Base-by-base conservation (phyloP, 2,113 vertebrate genomes). In the Acrocephalus kingi region DNA sequence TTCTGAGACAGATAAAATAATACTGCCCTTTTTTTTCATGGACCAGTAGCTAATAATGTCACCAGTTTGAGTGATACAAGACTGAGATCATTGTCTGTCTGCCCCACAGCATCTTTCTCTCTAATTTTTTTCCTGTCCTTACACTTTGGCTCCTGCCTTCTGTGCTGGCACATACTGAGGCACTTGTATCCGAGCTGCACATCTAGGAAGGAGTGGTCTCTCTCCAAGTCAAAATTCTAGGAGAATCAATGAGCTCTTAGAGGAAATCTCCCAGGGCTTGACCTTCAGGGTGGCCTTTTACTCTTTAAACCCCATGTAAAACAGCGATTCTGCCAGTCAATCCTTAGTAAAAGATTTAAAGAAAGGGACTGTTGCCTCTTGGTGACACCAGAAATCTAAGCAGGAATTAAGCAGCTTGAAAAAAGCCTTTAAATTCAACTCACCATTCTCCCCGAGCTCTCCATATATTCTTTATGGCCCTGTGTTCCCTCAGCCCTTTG, bases 201-300 rank as follows among this genome's bases (percentile, higher is more conserved):
- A 92, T 61, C 76, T 59, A 92, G 93, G 73, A 90, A 96, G 90
- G 69, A 96, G 80, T 51, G 61, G 58, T 82, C 86, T 93, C 88
- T 79, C 84, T 69, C 52, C 74, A 59, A 78, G 80, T 81, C 41
- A 90, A 77, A 96, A 92, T 79, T 87, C 83, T 27, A 87, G 46
- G 10, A 87, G 83, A 95, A 96, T 97, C 96, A 97, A 97, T 96
- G 94, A 97, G 92, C 93, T 95, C 90, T 96, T 58, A 96, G 90
- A 95, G 80, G 86, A 97, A 96, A 95, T 87, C 95, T 96, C 93
- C 68, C 10, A 19, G 86, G 90, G 80, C 58, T 54, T 96, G 96
- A 97, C 96, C 96, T 96, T 94, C 94, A 84, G 83, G 77, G 94
- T 79, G 88, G 95, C 96, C 94, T 96, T 93, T 95, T 79, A 62